Evolutionary conservation across 2,888 invertebrate genomes (phyloP), one percentile per base, ranked within the genome.

Genomic region (Calameuta idolon): DNA sequence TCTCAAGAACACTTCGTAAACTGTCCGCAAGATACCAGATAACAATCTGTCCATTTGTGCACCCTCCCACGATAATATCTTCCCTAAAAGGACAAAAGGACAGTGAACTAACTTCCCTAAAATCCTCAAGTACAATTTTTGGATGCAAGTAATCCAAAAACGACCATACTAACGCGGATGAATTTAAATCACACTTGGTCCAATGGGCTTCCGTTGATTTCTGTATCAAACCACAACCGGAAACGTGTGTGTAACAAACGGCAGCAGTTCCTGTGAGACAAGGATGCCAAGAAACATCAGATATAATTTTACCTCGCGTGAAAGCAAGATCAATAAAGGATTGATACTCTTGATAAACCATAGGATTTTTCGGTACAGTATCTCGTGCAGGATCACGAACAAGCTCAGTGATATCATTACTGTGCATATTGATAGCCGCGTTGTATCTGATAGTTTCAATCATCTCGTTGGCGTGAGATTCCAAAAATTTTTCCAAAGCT

Each of bases 11-110:
- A 40, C 68, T 5, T 76, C 77, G 4, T 2, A 79, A 30, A 55
- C 77, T 80, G n/a, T 83, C 83, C 11, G 79, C 81, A 9, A 91
- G 82, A 80, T 91, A 89, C 92, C 92, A 92, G 12, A 92, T 68
- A 11, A 90, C 81, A 23, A 92, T 83, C 77, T 89, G 91, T 0
- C 92, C 92, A 68, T 87, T 89, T 0, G 83, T 80, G 11, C 89
- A 88, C 3, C 92, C 92, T 23, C 91, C 92, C 3, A 91, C 84
- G 9, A 92, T 73, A 12, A 90, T 77, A 33, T 89, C 85, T 0
- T 85, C 83, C 73, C 87, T 81, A 12, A 82, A 81, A 0, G 92
- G 92, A 68, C 90, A 91, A 77, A 91, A 92, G 9, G 89, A 87
- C 0, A 92, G 75, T 11, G 84, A 82, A 3, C 83, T 83, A 31